Conservation (phyloP, 2,888 invertebrate species). For the Halocaridina rubra region DNA sequence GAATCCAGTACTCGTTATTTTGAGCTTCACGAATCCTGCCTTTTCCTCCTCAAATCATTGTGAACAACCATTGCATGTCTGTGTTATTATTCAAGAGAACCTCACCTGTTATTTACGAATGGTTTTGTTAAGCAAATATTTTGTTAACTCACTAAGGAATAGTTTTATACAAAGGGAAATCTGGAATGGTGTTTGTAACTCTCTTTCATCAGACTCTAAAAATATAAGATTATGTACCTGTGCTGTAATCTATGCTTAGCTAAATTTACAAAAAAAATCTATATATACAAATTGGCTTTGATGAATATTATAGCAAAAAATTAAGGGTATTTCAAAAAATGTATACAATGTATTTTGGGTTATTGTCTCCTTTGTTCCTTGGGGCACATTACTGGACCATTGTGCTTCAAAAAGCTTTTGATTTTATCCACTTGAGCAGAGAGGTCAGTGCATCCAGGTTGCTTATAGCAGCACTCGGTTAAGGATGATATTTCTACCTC, state of each 20-base stretch:
- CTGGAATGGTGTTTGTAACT: background rate
- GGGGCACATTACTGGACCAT: constrained; percentile 53
- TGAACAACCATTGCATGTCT: constrained; percentile 55
- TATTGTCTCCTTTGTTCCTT: constrained; percentile 15
- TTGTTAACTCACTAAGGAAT: background rate
- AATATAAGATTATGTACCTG: background rate
- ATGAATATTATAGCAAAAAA: background rate
- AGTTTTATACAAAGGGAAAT: background rate
- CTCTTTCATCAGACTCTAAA: background rate
- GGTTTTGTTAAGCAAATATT: background rate
- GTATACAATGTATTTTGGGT: background rate
- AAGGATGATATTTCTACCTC: constrained; percentile 16
- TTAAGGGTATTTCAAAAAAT: background rate
- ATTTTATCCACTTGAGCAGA: constrained; percentile 26
- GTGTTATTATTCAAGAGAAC: constrained; percentile 51
- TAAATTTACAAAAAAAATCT: background rate
- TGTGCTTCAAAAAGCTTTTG: constrained; percentile 40
- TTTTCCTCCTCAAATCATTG: constrained; percentile 22
- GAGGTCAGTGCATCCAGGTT: constrained; percentile 15
- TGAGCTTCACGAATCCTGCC: background rate
- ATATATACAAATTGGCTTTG: background rate
- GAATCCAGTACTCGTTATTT: background rate
- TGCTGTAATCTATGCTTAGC: too few relatives aligned
- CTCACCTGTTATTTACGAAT: constrained; percentile 45
- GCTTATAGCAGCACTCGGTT: background rate